phyloP scores from a whole-genome alignment of 1,140 invertebrate species.

The Pseudomyrmex pallidus region DNA sequence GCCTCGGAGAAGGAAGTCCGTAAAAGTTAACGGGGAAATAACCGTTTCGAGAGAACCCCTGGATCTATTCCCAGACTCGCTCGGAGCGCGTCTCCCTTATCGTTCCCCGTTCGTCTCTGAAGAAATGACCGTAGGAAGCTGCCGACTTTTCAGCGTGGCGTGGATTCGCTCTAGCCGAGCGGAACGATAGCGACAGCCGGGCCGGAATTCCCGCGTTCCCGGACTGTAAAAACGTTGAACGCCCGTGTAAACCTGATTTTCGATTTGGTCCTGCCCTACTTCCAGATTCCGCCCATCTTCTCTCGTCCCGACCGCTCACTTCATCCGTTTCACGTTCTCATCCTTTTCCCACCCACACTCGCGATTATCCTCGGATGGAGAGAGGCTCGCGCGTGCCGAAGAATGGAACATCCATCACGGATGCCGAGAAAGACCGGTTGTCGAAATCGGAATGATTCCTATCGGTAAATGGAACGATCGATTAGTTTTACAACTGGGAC shows the following conservation, averaged over 20 bases:
- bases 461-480: conserved; percentile 15
- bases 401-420: conserved; percentile 48
- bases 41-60: conserved; percentile 76
- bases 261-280: conserved; percentile 45
- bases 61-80: conserved; percentile 53
- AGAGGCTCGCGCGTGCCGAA: conserved; percentile 43
- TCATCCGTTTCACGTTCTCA: conserved; percentile 57
- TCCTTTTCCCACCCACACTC: conserved; percentile 13
- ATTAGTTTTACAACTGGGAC: conserved; percentile 3
- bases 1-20: conserved; percentile 63
- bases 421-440: conserved; percentile 13
- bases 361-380: conserved; percentile 44
- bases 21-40: conserved; percentile 83
- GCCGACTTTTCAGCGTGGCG: conserved; percentile 66
- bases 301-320: conserved; percentile 34
- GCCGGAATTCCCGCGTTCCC: conserved; percentile 31
- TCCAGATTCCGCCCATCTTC: conserved; percentile 37
- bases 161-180: conserved; percentile 73
- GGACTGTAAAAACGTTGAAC: conserved; percentile 56
- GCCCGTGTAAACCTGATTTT: conserved; percentile 68
- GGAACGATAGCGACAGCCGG: conserved; percentile 68
- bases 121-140: conserved; percentile 59
- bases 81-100: conserved; percentile 42
- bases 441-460: conserved; percentile 39
- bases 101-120: conserved; percentile 59